These are phyloP conservation scores for Blastobasis lacticolella DNA, from an alignment of 2,888 invertebrate species.

Conservation along the genomic window DNA sequence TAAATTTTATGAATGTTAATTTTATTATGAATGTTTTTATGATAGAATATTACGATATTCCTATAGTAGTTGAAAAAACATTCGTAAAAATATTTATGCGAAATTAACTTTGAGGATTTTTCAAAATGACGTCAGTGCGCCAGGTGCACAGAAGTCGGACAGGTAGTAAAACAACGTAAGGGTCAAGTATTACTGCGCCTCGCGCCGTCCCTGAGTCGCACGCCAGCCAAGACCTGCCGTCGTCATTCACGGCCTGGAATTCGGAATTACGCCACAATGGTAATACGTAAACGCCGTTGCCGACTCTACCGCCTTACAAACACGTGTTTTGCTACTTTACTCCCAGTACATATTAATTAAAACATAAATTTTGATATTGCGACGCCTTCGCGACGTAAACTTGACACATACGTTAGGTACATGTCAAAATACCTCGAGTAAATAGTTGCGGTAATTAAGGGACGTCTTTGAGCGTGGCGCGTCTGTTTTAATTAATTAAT, in stretches of 20 bases:
- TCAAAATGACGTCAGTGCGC: too few relatives aligned
- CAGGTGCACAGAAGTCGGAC: too few relatives aligned
- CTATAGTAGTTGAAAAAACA: too few relatives aligned
- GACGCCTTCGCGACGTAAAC: neutral
- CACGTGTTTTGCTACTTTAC: constrained; percentile 6
- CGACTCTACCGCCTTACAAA: constrained; percentile 18
- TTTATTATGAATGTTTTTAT: too few relatives aligned
- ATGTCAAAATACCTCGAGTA: neutral
- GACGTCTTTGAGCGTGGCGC: neutral
- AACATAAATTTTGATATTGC: neutral
- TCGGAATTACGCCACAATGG: constrained; percentile 33
- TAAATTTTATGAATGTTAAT: too few relatives aligned
- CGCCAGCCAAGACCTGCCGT: constrained; percentile 26
- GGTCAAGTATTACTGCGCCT: constrained; percentile 4
- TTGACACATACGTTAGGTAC: too few relatives aligned
- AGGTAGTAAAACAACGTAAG: too few relatives aligned
- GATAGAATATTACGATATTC: too few relatives aligned
- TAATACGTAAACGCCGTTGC: constrained; percentile 28
- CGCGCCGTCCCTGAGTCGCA: constrained; percentile 1
- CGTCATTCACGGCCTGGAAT: constrained; percentile 32
- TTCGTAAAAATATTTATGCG: too few relatives aligned
- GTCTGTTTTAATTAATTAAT: neutral
- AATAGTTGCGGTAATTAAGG: neutral
- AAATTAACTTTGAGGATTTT: too few relatives aligned
- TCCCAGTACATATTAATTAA: constrained; percentile 4